Percentiles rank a stretch among this genome's conserved stretches.
phyloP scores from a whole-genome alignment of 1,140 invertebrate genomes.

The Lordiphosa clarofinis region DNA sequence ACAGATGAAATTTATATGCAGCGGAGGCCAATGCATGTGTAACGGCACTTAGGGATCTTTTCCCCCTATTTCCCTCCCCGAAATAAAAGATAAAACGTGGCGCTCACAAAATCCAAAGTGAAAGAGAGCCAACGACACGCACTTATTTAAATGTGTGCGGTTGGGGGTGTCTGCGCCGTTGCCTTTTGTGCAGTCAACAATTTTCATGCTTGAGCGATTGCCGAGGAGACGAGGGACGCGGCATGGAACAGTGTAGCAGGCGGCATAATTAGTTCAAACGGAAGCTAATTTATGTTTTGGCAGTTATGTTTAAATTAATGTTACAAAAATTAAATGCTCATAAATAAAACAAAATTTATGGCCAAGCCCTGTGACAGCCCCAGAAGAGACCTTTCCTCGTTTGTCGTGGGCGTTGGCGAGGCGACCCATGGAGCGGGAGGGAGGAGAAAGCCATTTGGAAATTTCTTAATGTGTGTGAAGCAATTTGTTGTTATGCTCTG shows the following conservation, averaged over 20 bases:
- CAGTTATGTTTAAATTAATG: conserved; percentile 79
- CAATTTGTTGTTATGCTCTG: conserved; percentile 53
- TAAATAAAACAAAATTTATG: conserved; percentile 77
- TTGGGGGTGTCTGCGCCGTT: conserved; percentile 46
- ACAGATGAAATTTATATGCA: conserved; percentile 63
- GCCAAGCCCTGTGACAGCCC: conserved; percentile 19
- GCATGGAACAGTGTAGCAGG: conserved; percentile 17
- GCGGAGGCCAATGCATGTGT: conserved; percentile 51
- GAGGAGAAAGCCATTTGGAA: conserved; percentile 34
- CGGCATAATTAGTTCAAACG: conserved; percentile 79
- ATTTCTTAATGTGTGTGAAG: conserved; percentile 62
- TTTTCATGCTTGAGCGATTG: conserved; percentile 76
- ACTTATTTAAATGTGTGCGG: conserved; percentile 64
- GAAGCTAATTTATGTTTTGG: conserved; percentile 80
- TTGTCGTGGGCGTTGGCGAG: no score
- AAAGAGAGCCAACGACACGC: conserved; percentile 2
- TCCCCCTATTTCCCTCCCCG: not conserved
- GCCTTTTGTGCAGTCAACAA: conserved; percentile 77
- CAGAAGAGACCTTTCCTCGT: conserved; percentile 8
- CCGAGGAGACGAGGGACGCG: conserved; percentile 19
- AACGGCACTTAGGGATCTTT: conserved; percentile 60
- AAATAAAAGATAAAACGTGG: conserved; percentile 63
- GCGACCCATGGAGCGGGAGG: no score
- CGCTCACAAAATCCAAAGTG: conserved; percentile 20
- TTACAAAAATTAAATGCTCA: conserved; percentile 79